Evolutionary conservation across 2,888 invertebrate genomes (phyloP), one percentile per base, ranked within the genome.

Genomic region (Pseudococcus viburni): DNA sequence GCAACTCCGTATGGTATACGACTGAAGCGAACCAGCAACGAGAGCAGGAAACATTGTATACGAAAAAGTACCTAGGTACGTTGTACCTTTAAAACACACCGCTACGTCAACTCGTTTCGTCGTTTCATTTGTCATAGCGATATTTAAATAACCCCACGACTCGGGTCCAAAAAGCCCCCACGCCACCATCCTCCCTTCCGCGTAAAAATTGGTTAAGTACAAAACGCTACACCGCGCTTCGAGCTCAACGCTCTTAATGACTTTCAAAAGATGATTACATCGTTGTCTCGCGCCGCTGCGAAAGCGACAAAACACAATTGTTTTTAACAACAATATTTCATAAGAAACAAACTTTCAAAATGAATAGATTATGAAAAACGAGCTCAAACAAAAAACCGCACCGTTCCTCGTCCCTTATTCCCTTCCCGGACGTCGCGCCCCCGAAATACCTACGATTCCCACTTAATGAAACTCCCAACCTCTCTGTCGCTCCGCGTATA

Each of bases 311-410:
- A 33, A 73, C 73, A 15, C 68, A 73, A 73, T 73, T 73, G 73
- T 73, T 73, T 73, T 33, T 33, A 73, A 73, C 73, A 73, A 73
- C 73, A 33, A 73, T 73, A 73, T 73, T 73, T 73, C 73, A 73
- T 73, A 73, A 73, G 73, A 73, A 73, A 73, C 73, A 73, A 73
- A 73, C 73, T 73, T 73, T 73, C 73, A 33, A 26, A 26, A 33
- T 73, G 73, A 73, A 73, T 73, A 73, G 73, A 73, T 73, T 73
- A 73, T 73, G 73, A 73, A 73, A 73, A 73, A 73, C 73, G 73
- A 73, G 73, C 73, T 73, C 33, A 73, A 73, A 73, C 73, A 73
- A 73, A 73, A 73, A 73, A 73, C 73, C 73, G 12, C 9, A 42
- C 42, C 42, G 42, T 42, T 0, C 42, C 42, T 9, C 9, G 6